Conservation (phyloP, 1,140 invertebrate genomes). For the Drosophila trapezifrons region DNA sequence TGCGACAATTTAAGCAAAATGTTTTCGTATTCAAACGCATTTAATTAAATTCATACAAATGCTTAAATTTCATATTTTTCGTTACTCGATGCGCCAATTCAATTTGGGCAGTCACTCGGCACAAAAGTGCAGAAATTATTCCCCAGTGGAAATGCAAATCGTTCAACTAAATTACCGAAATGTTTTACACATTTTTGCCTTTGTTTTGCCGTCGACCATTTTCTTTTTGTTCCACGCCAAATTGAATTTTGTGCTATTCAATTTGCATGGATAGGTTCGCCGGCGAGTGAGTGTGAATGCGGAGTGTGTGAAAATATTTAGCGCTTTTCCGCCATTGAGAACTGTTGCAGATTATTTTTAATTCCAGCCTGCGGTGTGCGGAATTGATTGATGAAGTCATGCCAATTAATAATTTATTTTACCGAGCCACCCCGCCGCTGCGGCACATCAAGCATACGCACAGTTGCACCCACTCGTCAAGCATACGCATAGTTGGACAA, state of each 20-base stretch:
- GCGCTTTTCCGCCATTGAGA: constrained; percentile 21
- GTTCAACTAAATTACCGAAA: constrained; percentile 43
- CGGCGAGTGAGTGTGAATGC: constrained; percentile 7
- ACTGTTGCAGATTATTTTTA: constrained; percentile 25
- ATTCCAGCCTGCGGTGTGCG: constrained; percentile 8
- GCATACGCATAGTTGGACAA: constrained; percentile 20
- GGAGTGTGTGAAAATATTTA: constrained; percentile 47
- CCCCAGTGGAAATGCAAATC: constrained; percentile 56
- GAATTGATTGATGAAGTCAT: constrained; percentile 28
- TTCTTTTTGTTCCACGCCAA: constrained; percentile 28
- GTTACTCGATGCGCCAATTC: constrained; percentile 43
- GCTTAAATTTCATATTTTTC: constrained; percentile 45
- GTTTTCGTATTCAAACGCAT: constrained; percentile 36
- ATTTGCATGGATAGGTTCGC: constrained; percentile 45
- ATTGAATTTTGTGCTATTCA: constrained; percentile 57
- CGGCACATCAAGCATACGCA: constrained; percentile 6
- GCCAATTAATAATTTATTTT: constrained; percentile 22
- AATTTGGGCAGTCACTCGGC: constrained; percentile 51
- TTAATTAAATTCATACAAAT: constrained; percentile 50
- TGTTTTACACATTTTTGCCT: constrained; percentile 29
- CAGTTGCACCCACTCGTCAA: background rate
- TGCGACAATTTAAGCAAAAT: constrained; percentile 41
- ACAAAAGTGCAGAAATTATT: constrained; percentile 52
- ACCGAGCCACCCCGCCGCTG: no score
- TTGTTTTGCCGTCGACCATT: constrained; percentile 5